Evolutionary conservation across 2,888 invertebrate species (phyloP), one percentile per base, ranked within the genome.

Genomic region (Ophion slaviceki): DNA sequence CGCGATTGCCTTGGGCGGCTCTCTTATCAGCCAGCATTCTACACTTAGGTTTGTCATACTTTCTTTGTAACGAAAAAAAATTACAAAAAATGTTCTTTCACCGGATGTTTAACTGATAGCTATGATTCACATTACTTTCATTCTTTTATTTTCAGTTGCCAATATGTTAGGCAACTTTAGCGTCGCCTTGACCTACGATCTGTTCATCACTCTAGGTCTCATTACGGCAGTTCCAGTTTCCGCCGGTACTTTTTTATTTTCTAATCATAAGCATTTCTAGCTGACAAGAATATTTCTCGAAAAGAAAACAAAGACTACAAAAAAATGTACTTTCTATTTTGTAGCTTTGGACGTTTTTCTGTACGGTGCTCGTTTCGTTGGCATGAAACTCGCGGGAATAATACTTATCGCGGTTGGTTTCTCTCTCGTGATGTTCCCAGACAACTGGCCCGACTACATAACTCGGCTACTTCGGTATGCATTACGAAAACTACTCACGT

Each of bases 381-480:
- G 98, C 66, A 99, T 99, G 99, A 98, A 98, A 95, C 94, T 99
- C 90, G 97, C 98, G n/a, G 99, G 99, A 45, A 97, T 99, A 93
- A 97, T 98, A 88, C 95, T 99, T 79, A 98, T 99, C 90, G 96
- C 97, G 0, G 97, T 98, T 80, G 98, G 99, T 77, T 98, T 99
- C 95, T 97, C 98, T 94, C 95, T 99, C 79, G 98, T 99, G 86
- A 97, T 99, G 97, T 97, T 99, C 90, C 99, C 99, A 0, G 98
- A 98, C 94, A 98, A 99, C 95, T 99, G 99, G 99, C 98, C 98
- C 0, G 98, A 98, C 93, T 98, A 98, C 94, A 97, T 98, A 94
- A 98, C 98, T 92, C 96, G 98, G 89, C 95, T 98, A 86, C 95
- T 98, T 90, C 96, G 98, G 98, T 98, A 95, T 94, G 95, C 93